These are phyloP conservation scores for Drosophila picticornis DNA, from an alignment of 2,888 invertebrate genomes.

Conservation along the genomic window DNA sequence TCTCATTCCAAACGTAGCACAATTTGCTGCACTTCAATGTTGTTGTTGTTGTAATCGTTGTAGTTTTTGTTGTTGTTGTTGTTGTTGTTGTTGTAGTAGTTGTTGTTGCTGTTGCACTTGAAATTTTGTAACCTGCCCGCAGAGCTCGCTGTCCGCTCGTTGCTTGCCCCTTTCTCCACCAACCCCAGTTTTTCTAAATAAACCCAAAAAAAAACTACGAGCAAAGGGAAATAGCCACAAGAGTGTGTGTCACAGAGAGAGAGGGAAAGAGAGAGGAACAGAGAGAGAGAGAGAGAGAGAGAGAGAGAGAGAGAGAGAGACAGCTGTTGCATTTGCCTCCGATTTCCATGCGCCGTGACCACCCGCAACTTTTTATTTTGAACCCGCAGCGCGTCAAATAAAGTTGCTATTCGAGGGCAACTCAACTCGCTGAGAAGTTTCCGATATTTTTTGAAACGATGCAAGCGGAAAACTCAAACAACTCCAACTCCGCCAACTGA, in stretches of 20 bases:
- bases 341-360: conserved; percentile 59
- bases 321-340: conserved; percentile 52
- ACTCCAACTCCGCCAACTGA: background rate
- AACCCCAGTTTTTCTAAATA: conserved; percentile 10
- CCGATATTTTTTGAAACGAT: background rate
- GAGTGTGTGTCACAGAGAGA: background rate
- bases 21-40: conserved; percentile 26
- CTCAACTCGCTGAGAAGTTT: conserved; percentile 12
- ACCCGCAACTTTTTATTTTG: conserved; percentile 62
- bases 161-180: background rate
- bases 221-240: conserved; percentile 9
- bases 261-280: background rate
- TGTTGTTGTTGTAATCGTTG: conserved; percentile 4
- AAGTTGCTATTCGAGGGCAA: conserved; percentile 36
- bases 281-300: background rate
- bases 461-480: background rate
- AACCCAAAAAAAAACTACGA: conserved; percentile 24
- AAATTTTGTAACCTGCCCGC: conserved; percentile 67
- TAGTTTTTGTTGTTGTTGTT: background rate
- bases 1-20: conserved; percentile 18
- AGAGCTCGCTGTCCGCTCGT: conserved; percentile 5
- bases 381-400: conserved; percentile 68
- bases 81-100: background rate
- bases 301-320: background rate
- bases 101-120: conserved; percentile 57